Percentiles rank a stretch among this genome's conserved stretches.
Evolutionary conservation across 2,113 vertebrate genomes (phyloP).

Genomic region (Paratilapia polleni): DNA sequence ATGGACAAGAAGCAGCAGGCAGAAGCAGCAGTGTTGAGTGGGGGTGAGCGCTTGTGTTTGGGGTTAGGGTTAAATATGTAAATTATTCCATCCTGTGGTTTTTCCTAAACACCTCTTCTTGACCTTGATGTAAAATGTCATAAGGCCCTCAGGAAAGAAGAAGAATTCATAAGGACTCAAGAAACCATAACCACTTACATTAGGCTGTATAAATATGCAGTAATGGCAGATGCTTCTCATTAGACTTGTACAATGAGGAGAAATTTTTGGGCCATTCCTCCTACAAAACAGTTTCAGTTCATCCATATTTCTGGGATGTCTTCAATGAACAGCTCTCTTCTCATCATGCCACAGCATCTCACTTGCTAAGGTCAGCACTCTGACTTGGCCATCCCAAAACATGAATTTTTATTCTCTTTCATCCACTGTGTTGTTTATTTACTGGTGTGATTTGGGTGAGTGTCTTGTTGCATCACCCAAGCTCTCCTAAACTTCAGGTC

Average conservation of each 20-base stretch:
- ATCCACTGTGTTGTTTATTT: slow-evolving; percentile 9
- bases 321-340: background rate
- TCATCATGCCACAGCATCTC: background rate
- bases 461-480: background rate
- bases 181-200: background rate
- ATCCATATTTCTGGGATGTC: background rate
- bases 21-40: background rate
- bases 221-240: background rate
- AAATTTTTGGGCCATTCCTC: background rate
- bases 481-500: slow-evolving; percentile 1
- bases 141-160: slow-evolving; percentile 6
- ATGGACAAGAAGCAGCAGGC: background rate
- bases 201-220: background rate
- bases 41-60: background rate
- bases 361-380: background rate
- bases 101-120: background rate
- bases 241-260: background rate
- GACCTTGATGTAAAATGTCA: background rate
- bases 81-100: background rate
- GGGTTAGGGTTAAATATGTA: slow-evolving; percentile 2
- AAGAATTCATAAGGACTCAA: background rate
- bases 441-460: background rate
- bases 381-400: slow-evolving; percentile 2
- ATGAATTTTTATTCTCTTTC: slow-evolving; percentile 10
- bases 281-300: background rate